Conservation (phyloP, 2,113 vertebrate genomes). For the Cyphomyrus plagiostoma region DNA sequence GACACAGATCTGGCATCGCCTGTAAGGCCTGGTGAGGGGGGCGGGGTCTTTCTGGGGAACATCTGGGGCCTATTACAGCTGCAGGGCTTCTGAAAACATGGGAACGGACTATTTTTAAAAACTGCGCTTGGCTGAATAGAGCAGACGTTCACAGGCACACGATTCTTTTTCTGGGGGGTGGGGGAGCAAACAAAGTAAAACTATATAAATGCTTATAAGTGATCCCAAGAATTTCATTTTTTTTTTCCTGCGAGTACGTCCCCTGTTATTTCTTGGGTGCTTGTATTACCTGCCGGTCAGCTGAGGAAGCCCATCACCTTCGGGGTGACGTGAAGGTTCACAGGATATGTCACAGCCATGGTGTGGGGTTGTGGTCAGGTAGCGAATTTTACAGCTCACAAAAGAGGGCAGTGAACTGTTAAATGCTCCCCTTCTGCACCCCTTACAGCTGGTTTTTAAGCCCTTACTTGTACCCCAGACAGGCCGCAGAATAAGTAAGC, state of each 20-base stretch:
- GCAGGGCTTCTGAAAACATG: slow-evolving; percentile 38
- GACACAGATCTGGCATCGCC: slow-evolving; percentile 35
- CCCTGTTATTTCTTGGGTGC: background rate
- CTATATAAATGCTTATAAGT: slow-evolving; percentile 20
- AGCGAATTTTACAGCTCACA: background rate
- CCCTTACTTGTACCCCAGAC: background rate
- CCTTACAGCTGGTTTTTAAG: background rate
- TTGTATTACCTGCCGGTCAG: background rate
- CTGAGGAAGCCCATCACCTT: background rate
- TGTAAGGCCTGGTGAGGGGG: background rate
- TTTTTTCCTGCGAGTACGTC: background rate
- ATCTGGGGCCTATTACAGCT: slow-evolving; percentile 57
- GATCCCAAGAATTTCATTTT: background rate
- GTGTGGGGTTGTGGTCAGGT: background rate
- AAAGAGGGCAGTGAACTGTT: background rate
- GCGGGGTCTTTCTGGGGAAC: slow-evolving; percentile 62
- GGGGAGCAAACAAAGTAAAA: slow-evolving; percentile 25
- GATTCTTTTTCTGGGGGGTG: slow-evolving; percentile 13
- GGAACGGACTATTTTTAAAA: slow-evolving; percentile 64
- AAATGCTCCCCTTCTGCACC: background rate
- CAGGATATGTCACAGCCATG: background rate
- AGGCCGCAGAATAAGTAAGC: background rate
- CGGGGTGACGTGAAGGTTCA: background rate
- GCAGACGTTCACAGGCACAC: slow-evolving; percentile 25
- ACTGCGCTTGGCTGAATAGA: slow-evolving; percentile 2